Conservation (phyloP, 2,113 vertebrate species). For the Mobula birostris region DNA sequence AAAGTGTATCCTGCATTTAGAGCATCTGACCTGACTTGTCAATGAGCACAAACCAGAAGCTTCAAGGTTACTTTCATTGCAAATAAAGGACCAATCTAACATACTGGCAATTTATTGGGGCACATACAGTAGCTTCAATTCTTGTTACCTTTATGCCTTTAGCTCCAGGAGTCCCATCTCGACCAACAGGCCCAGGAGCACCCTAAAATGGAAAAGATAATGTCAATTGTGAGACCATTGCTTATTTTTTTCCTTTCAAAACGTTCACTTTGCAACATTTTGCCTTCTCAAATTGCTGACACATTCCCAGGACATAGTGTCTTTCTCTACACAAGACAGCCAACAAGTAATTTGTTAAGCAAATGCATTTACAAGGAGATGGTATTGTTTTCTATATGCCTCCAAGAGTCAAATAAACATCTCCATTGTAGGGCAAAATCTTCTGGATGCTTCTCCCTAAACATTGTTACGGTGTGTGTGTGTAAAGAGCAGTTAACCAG, state of each 20-base stretch:
- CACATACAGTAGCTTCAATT: too few relatives aligned
- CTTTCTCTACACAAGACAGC: too few relatives aligned
- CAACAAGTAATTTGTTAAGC: too few relatives aligned
- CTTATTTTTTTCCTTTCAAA: neutral
- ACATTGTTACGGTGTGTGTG: too few relatives aligned
- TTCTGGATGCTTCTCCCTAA: too few relatives aligned
- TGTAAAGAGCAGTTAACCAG: too few relatives aligned
- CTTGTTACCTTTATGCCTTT: slow-evolving; percentile 55
- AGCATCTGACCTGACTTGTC: neutral
- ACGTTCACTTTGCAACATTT: neutral
- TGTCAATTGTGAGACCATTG: neutral
- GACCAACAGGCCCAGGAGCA: slow-evolving; percentile 51
- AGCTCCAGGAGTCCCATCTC: slow-evolving; percentile 53
- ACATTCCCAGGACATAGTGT: neutral
- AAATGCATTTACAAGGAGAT: too few relatives aligned
- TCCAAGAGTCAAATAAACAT: too few relatives aligned
- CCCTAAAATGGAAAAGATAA: slow-evolving; percentile 49
- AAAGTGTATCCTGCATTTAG: neutral
- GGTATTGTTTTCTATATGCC: too few relatives aligned
- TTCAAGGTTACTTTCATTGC: neutral
- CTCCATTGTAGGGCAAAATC: too few relatives aligned
- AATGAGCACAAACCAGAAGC: neutral
- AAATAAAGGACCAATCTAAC: neutral
- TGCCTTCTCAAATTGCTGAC: neutral
- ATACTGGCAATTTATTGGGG: neutral